Percentiles rank a stretch among this genome's conserved stretches.
These are phyloP conservation scores for Spea multiplicata DNA, from an alignment of 2,113 vertebrate species.

Conservation along the genomic window DNA sequence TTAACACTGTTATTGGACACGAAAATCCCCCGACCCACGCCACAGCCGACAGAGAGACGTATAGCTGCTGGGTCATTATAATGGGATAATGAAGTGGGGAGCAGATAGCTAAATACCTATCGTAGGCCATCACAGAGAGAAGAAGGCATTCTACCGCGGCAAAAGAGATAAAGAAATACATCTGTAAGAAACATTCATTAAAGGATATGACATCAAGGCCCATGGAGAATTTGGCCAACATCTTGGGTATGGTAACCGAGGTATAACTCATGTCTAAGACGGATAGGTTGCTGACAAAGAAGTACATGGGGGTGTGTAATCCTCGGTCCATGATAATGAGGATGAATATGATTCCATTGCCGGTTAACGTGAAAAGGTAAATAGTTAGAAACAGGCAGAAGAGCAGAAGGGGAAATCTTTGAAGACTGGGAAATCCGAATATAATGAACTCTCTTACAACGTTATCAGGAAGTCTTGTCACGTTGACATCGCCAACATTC, in stretches of 20 bases:
- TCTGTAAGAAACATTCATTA: not conserved
- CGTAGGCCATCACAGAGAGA: conserved; percentile 39
- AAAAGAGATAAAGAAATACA: not conserved
- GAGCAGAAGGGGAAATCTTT: not conserved
- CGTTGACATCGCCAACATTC: too few species aligned
- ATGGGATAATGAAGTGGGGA: conserved; percentile 30
- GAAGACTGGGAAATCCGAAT: not conserved
- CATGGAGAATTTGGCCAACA: conserved; percentile 4
- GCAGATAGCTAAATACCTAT: conserved; percentile 44
- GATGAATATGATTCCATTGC: not conserved
- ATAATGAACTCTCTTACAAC: not conserved
- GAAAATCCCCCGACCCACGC: conserved; percentile 40
- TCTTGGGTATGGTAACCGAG: not conserved
- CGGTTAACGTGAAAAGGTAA: not conserved
- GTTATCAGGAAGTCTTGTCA: not conserved
- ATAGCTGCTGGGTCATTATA: conserved; percentile 48
- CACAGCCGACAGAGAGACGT: not conserved
- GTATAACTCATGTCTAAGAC: not conserved
- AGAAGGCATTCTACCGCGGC: conserved; percentile 3
- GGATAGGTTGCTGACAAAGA: not conserved
- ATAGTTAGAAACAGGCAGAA: not conserved
- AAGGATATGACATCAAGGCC: not conserved
- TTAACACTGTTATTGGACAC: not conserved
- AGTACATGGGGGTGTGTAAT: not conserved
- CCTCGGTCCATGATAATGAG: not conserved